Conservation (phyloP, 2,797 vertebrate species). For the Vespertilio murinus region DNA sequence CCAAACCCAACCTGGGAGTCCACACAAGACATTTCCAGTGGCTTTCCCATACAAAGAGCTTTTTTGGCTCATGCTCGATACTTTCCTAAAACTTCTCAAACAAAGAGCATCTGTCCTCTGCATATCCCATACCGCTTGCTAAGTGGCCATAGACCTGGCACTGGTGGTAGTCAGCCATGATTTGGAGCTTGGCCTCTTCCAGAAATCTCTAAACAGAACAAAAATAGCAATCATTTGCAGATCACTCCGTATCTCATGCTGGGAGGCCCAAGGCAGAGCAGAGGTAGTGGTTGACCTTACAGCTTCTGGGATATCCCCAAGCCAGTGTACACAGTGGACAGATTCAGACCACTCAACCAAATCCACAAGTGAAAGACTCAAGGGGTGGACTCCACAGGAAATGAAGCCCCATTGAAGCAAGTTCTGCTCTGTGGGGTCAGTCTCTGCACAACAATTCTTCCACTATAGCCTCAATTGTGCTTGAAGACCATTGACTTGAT, state of each 20-base stretch:
- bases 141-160: background rate
- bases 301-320: background rate
- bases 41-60: background rate
- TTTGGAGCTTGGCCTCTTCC: background rate
- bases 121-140: background rate
- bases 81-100: background rate
- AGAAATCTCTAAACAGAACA: background rate
- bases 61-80: background rate
- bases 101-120: background rate
- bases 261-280: background rate
- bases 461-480: too few relatives aligned
- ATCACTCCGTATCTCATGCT: background rate
- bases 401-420: background rate
- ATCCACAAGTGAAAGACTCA: background rate
- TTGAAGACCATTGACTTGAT: too few relatives aligned
- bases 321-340: background rate
- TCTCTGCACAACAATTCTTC: too few relatives aligned
- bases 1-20: background rate
- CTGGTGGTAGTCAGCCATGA: background rate
- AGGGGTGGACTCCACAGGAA: background rate
- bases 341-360: background rate
- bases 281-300: background rate
- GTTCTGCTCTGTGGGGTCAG: background rate
- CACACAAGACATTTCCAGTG: background rate
- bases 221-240: background rate